Conservation (phyloP, 2,797 vertebrate genomes). For the Echiichthys vipera region DNA sequence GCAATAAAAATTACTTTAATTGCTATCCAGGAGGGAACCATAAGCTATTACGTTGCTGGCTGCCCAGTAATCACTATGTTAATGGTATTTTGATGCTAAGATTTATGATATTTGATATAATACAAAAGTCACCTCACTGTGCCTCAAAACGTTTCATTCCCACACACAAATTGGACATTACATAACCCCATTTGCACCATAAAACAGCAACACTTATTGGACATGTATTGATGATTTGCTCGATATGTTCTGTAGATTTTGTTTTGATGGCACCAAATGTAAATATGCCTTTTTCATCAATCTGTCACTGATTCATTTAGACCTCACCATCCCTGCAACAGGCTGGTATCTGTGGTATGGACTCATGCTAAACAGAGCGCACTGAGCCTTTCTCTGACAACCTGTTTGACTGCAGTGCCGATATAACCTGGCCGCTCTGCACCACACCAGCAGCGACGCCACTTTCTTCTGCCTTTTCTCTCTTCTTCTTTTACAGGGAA, state of each 20-base stretch:
- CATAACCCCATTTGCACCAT: background rate
- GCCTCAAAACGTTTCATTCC: background rate
- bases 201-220: background rate
- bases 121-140: background rate
- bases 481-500: background rate
- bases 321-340: conserved; percentile 30
- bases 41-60: background rate
- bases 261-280: background rate
- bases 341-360: conserved; percentile 4
- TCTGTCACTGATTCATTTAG: too few species aligned
- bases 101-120: background rate
- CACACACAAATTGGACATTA: background rate
- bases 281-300: background rate
- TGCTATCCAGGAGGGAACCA: background rate
- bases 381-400: conserved; percentile 9
- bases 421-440: conserved; percentile 33
- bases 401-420: conserved; percentile 76
- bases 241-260: background rate
- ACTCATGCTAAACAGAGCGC: background rate
- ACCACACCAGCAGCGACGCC: conserved; percentile 28
- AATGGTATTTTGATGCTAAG: background rate
- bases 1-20: background rate
- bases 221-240: background rate
- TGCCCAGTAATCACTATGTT: background rate
- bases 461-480: conserved; percentile 25